Evolutionary conservation across 2,113 vertebrate genomes (phyloP).

Genomic region (Podocnemis expansa): DNA sequence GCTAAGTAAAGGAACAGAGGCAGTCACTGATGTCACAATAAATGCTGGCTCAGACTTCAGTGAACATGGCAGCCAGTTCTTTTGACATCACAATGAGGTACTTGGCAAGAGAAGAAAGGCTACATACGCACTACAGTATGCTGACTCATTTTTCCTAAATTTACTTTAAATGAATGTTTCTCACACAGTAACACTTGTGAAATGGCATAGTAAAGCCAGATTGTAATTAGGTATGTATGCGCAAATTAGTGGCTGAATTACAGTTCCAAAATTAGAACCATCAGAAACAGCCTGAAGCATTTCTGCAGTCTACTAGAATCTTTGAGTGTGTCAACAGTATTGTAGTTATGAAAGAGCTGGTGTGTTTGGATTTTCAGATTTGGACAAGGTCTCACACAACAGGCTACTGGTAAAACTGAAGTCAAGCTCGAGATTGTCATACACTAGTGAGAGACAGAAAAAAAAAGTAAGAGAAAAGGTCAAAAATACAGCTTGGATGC

Average conservation of each 20-base stretch:
- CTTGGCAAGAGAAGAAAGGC: rapidly evolving
- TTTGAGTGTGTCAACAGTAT: rapidly evolving
- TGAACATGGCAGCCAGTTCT: rapidly evolving
- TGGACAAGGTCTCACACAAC: rapidly evolving
- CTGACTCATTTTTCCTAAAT: not conserved
- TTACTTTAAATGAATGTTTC: rapidly evolving
- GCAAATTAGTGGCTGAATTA: not conserved
- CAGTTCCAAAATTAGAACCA: not conserved
- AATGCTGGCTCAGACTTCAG: rapidly evolving
- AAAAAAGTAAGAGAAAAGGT: not conserved
- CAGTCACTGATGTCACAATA: rapidly evolving
- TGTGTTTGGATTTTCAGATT: not conserved
- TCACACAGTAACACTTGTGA: rapidly evolving
- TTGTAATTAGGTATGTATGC: rapidly evolving
- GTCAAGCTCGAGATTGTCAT: not conserved
- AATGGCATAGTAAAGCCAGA: not conserved
- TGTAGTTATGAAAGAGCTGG: not conserved
- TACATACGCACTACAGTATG: not conserved
- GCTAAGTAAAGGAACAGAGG: not conserved
- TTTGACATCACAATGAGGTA: not conserved
- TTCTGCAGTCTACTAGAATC: not conserved
- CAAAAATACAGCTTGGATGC: not conserved
- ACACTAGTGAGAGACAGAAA: not conserved
- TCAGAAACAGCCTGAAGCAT: rapidly evolving
- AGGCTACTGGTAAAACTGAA: not conserved